Evolutionary conservation across 2,797 vertebrate genomes (phyloP).

Genomic region (Salarias fasciatus): DNA sequence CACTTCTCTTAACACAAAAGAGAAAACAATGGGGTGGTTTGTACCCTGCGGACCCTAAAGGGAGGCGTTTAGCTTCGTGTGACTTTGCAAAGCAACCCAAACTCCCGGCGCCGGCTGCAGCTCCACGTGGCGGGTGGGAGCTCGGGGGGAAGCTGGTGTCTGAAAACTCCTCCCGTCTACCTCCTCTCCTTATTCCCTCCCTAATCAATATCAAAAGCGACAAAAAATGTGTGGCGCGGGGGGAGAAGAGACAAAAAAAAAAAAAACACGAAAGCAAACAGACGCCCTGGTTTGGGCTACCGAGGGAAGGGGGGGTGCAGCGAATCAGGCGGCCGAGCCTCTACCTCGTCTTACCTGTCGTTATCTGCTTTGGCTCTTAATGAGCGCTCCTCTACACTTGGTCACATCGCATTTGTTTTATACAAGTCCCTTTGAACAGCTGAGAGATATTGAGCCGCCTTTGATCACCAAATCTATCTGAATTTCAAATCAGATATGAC

Average conservation of each 20-base stretch:
- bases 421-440: constrained; percentile 96
- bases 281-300: constrained; percentile 61
- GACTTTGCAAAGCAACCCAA: constrained; percentile 78
- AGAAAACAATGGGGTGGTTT: constrained; percentile 70
- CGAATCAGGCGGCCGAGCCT: constrained; percentile 77
- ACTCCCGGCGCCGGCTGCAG: constrained; percentile 56
- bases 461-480: constrained; percentile 96
- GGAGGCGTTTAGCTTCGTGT: constrained; percentile 76
- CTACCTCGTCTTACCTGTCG: constrained; percentile 89
- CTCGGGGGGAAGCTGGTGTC: constrained; percentile 63
- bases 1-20: constrained; percentile 61
- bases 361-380: constrained; percentile 93
- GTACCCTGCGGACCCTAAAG: constrained; percentile 74
- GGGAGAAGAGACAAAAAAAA: no score
- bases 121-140: constrained; percentile 52
- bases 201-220: constrained; percentile 86
- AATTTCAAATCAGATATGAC: constrained; percentile 91
- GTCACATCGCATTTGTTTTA: constrained; percentile 95
- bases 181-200: constrained; percentile 78
- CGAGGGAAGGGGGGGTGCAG: constrained; percentile 77
- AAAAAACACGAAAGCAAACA: constrained; percentile 77
- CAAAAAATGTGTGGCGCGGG: constrained; percentile 60
- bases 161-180: constrained; percentile 68
- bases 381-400: constrained; percentile 95
- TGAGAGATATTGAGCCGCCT: constrained; percentile 91